Evolutionary conservation across 1,140 invertebrate genomes (phyloP), one percentile per base, ranked within the genome.

Genomic region (Drosophila quadrilineata): DNA sequence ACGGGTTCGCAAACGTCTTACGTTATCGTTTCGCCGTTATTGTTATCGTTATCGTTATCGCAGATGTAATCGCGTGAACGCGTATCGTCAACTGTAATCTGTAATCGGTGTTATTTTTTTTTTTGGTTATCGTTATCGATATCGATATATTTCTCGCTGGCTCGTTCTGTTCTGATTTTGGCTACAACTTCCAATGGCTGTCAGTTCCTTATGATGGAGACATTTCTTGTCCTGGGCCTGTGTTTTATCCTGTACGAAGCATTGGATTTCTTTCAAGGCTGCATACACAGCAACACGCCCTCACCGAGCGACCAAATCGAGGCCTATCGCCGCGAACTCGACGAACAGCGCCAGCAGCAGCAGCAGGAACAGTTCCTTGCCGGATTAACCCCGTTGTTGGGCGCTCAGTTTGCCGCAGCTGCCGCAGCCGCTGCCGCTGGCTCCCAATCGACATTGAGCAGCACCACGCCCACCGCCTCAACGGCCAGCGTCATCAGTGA

Each of bases 211-310:
- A 89, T 88, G 88, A 89, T 89, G 88, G 88, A 89, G 87, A 89
- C 88, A 89, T 89, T 89, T 79, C 77, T 89, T 86, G 88, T 89
- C 74, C 87, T 89, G 60, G 88, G 88, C 68, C 77, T 89, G 75
- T 89, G 88, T 89, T 89, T 89, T 79, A 88, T 89, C 67, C 80
- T 89, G 60, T 89, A 89, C 77, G 88, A 89, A 86, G 88, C 88
- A 85, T 88, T 89, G 85, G 88, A 89, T 88, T 89, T 89, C 71
- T 89, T 89, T 87, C 88, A 89, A 86, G 88, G 88, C 82, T 89
- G 88, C 75, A 88, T 88, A 9, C 84, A 89, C 71, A 89, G 87
- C 38, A 69, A 88, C 66, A 71, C 75, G 4, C 76, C 88, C 10
- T 65, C 84, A 46, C 72, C 85, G 36, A 88, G 76, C 49, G 87